Evolutionary conservation across 2,888 invertebrate species (phyloP).

Genomic region (Liposcelis brunnea): DNA sequence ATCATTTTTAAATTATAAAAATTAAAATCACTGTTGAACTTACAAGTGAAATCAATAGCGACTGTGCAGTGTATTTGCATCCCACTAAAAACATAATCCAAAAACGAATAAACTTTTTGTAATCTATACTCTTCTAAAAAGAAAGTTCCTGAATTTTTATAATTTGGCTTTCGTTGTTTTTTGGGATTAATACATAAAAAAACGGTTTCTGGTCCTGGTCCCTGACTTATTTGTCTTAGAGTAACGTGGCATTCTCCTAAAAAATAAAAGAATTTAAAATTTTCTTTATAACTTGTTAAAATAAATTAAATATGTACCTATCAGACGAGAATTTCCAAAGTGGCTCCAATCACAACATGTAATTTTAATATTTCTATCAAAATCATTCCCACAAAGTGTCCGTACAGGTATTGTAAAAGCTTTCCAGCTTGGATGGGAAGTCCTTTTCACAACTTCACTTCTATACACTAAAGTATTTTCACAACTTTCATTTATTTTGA

Average conservation of each 20-base stretch:
- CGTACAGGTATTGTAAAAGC: constrained; percentile 28
- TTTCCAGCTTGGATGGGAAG: constrained; percentile 35
- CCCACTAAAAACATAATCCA: constrained; percentile 38
- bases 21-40: no score
- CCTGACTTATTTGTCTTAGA: constrained; percentile 26
- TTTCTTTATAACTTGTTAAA: neutral
- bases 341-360: constrained; percentile 33
- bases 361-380: constrained; percentile 31
- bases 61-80: constrained; percentile 29
- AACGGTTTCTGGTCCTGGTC: constrained; percentile 23
- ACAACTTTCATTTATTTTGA: constrained; percentile 28
- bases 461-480: constrained; percentile 31
- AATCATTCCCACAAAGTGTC: constrained; percentile 33
- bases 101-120: constrained; percentile 24
- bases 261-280: constrained; percentile 15
- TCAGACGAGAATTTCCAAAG: constrained; percentile 29
- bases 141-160: no score
- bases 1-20: neutral
- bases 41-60: constrained; percentile 31
- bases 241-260: constrained; percentile 27
- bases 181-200: constrained; percentile 23
- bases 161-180: constrained; percentile 18
- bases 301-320: constrained; percentile 23
- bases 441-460: constrained; percentile 33
- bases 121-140: neutral